These are phyloP conservation scores for Cremastobaeus sp. DNA, from an alignment of 2,888 invertebrate species.

Conservation along the genomic window DNA sequence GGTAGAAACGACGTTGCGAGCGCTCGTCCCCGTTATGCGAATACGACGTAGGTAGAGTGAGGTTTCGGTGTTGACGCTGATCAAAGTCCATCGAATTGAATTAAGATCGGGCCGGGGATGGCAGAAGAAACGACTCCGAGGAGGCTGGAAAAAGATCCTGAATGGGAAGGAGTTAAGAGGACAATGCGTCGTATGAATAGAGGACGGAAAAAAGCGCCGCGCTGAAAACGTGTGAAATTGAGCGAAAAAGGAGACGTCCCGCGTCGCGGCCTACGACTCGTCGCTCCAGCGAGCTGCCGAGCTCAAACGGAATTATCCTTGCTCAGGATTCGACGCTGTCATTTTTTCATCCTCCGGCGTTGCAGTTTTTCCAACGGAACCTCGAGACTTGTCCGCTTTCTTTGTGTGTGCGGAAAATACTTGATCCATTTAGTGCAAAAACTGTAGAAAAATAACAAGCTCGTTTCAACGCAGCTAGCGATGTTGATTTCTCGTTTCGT, in stretches of 20 bases:
- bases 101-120: slow-evolving; percentile 40
- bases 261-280: neutral
- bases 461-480: no score
- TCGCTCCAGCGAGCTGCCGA: no score
- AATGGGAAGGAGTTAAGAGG: slow-evolving; percentile 43
- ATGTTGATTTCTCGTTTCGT: no score
- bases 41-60: slow-evolving; percentile 35
- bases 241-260: slow-evolving; percentile 7
- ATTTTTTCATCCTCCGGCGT: no score
- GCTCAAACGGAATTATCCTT: no score
- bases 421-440: no score
- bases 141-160: slow-evolving; percentile 32
- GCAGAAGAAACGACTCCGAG: slow-evolving; percentile 32
- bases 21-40: slow-evolving; percentile 43
- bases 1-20: slow-evolving; percentile 47
- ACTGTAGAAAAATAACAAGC: no score
- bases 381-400: no score
- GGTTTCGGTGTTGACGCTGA: slow-evolving; percentile 54
- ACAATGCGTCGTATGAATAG: slow-evolving; percentile 14
- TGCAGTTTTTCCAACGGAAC: no score
- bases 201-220: slow-evolving; percentile 9
- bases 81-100: slow-evolving; percentile 57
- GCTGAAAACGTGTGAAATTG: slow-evolving; percentile 32
- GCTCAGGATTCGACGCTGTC: no score
- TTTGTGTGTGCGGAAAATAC: no score